phyloP scores from a whole-genome alignment of 2,113 vertebrate genomes.

The Halichoerus grypus region DNA sequence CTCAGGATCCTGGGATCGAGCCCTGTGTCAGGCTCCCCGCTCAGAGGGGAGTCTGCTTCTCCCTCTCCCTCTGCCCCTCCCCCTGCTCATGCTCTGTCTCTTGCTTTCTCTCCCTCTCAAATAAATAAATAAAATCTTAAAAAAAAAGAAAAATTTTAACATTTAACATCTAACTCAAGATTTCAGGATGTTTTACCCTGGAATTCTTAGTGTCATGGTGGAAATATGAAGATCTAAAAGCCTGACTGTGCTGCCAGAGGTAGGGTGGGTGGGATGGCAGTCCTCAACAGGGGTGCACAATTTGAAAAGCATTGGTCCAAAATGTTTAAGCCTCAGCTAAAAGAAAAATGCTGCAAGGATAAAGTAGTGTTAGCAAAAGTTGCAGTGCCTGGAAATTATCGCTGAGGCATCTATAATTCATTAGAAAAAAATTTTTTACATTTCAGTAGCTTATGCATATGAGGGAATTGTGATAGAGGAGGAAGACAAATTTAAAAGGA shows the following conservation, averaged over 20 bases:
- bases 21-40: too few relatives aligned
- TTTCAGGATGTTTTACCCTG: background rate
- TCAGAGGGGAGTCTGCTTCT: too few relatives aligned
- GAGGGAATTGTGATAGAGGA: background rate
- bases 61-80: too few relatives aligned
- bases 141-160: background rate
- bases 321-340: background rate
- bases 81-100: too few relatives aligned
- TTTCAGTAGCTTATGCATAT: background rate
- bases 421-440: background rate
- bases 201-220: background rate
- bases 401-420: background rate
- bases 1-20: background rate
- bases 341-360: background rate
- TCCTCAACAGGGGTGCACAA: background rate
- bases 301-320: background rate
- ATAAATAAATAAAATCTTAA: too few relatives aligned
- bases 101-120: too few relatives aligned
- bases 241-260: background rate
- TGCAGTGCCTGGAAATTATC: background rate
- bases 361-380: background rate
- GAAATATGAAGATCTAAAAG: background rate
- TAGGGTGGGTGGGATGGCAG: background rate
- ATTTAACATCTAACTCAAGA: background rate
- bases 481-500: background rate